phyloP scores from a whole-genome alignment of 2,113 vertebrate genomes.

The Marcusenius ussheri region DNA sequence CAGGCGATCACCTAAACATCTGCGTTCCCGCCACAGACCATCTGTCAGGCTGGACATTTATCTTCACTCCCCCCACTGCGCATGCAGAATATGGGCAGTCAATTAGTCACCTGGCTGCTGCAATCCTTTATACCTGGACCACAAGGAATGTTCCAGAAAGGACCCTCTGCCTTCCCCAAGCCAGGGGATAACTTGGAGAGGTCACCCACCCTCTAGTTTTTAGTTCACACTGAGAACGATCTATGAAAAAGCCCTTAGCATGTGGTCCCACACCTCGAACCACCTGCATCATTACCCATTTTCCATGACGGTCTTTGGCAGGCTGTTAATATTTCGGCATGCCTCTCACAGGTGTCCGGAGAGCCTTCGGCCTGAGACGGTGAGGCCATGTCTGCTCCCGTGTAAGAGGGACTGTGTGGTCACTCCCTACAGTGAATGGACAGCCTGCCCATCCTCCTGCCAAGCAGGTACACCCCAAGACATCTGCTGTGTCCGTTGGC shows the following conservation, averaged over 20 bases:
- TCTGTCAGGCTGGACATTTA: slow-evolving; percentile 42
- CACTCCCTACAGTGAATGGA: slow-evolving; percentile 91
- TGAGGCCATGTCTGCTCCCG: slow-evolving; percentile 85
- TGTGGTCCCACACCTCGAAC: neutral
- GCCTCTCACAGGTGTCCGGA: slow-evolving; percentile 75
- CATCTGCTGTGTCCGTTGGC: neutral
- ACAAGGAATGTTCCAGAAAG: neutral
- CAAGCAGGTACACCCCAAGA: slow-evolving; percentile 65
- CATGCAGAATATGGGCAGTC: slow-evolving; percentile 49
- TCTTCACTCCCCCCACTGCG: slow-evolving; percentile 42
- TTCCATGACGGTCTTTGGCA: neutral
- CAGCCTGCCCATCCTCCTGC: slow-evolving; percentile 72
- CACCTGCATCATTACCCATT: neutral
- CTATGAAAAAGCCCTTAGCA: neutral
- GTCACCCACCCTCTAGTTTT: neutral
- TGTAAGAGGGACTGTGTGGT: slow-evolving; percentile 88
- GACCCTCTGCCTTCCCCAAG: neutral
- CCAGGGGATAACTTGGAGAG: neutral
- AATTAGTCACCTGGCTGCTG: neutral
- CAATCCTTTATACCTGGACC: neutral
- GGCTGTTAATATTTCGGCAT: neutral
- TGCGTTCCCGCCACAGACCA: slow-evolving; percentile 28
- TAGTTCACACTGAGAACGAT: neutral
- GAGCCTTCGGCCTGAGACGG: slow-evolving; percentile 86
- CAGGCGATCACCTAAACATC: slow-evolving; percentile 36